These are phyloP conservation scores for Grantiella picta DNA, from an alignment of 2,113 vertebrate species.

Conservation along the genomic window DNA sequence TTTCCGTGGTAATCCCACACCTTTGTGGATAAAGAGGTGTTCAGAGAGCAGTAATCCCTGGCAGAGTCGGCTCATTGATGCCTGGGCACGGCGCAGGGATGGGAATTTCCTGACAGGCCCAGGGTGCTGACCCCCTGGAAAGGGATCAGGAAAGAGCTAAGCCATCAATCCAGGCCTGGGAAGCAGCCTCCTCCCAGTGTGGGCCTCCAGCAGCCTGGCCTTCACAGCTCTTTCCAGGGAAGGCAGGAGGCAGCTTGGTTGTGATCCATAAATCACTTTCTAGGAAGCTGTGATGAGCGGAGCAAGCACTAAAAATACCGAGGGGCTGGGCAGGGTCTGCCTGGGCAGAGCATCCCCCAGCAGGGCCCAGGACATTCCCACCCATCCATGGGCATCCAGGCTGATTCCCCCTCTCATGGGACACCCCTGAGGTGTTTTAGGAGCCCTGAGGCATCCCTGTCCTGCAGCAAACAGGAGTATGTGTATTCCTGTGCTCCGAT, in stretches of 20 bases:
- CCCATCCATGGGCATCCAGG: rapidly evolving
- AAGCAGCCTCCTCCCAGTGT: neutral
- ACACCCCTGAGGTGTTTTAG: neutral
- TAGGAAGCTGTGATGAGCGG: neutral
- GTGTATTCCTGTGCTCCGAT: rapidly evolving
- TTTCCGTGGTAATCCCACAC: rapidly evolving
- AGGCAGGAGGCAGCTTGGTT: neutral
- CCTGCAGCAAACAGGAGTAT: rapidly evolving
- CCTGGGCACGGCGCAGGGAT: rapidly evolving
- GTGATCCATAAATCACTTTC: neutral
- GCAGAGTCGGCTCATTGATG: neutral
- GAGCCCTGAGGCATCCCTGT: neutral
- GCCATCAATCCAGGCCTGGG: neutral
- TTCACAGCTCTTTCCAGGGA: neutral
- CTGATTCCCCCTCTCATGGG: neutral
- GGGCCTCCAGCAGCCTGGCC: neutral
- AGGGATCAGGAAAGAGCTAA: neutral
- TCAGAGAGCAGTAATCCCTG: neutral
- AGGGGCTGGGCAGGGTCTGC: neutral
- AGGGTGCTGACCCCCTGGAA: rapidly evolving
- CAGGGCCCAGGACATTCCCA: neutral
- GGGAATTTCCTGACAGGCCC: neutral
- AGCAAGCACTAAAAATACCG: neutral
- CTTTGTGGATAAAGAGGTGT: rapidly evolving
- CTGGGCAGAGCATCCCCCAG: neutral